A percentile compares a stretch with the other conserved stretches of the same genome.
Evolutionary conservation across 2,113 vertebrate species (phyloP).

Genomic region (Oreochromis niloticus): DNA sequence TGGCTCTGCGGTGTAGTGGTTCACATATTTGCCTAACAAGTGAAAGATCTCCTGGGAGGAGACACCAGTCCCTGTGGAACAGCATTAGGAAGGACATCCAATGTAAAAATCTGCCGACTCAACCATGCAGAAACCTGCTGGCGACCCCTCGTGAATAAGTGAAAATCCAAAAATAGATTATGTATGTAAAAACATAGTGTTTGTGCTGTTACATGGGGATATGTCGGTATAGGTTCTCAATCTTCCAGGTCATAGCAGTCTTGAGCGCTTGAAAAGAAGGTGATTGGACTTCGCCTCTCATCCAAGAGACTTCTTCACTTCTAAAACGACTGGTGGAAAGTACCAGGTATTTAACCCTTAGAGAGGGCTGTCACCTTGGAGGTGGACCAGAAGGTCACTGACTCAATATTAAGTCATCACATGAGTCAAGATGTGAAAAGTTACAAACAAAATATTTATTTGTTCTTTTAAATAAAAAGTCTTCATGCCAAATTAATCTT

Average conservation of each 20-base stretch:
- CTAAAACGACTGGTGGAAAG: accelerated
- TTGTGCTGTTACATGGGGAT: not conserved
- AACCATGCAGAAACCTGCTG: not conserved
- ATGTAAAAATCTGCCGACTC: not conserved
- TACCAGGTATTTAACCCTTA: not conserved
- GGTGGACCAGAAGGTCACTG: not conserved
- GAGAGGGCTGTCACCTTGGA: not conserved
- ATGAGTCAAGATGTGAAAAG: not conserved
- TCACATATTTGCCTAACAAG: not conserved
- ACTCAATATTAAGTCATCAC: not conserved
- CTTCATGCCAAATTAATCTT: not conserved
- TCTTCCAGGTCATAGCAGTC: not conserved
- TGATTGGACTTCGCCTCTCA: not conserved
- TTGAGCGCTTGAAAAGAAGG: not conserved
- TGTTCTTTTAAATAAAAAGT: not conserved
- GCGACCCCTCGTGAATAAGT: accelerated
- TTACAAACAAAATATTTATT: not conserved
- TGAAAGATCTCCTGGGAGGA: not conserved
- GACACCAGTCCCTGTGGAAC: not conserved
- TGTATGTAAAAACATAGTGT: not conserved
- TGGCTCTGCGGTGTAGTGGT: not conserved
- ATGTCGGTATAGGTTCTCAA: not conserved
- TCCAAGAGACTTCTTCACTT: not conserved
- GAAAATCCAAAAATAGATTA: not conserved
- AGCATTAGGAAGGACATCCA: not conserved